These are phyloP conservation scores for Anableps anableps DNA, from an alignment of 2,797 vertebrate genomes.

Conservation along the genomic window DNA sequence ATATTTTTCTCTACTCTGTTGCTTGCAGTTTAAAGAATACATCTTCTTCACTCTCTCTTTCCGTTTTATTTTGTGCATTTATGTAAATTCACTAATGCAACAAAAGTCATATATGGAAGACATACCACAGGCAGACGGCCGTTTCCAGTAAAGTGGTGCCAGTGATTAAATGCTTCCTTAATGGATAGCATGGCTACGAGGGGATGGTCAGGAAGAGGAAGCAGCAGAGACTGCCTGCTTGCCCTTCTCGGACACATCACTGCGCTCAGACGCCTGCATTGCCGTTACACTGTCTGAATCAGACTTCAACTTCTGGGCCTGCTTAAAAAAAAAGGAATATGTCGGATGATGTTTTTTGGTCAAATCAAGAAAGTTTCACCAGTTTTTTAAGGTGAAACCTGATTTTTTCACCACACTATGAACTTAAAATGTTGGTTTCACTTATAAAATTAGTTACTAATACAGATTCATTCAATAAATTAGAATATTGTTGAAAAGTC, in stretches of 20 bases:
- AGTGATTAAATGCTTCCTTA: constrained; percentile 79
- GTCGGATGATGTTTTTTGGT: not conserved
- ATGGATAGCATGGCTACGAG: constrained; percentile 67
- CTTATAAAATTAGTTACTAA: not conserved
- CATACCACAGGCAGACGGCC: constrained; percentile 51
- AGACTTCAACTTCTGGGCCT: constrained; percentile 30
- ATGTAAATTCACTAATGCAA: constrained; percentile 21
- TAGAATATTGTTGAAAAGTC: not conserved
- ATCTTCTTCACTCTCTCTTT: not conserved
- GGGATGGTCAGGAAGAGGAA: constrained; percentile 57
- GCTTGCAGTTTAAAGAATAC: not conserved
- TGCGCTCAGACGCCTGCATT: constrained; percentile 30
- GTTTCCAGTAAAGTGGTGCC: constrained; percentile 73
- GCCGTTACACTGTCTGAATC: constrained; percentile 44
- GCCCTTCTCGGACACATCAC: constrained; percentile 31
- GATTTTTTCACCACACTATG: not conserved
- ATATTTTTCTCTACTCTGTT: not conserved
- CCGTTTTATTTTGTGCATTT: not conserved
- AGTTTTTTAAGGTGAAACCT: not conserved
- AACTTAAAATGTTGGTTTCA: not conserved
- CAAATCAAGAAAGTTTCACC: not conserved
- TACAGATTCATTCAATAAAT: not conserved
- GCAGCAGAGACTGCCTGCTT: constrained; percentile 36
- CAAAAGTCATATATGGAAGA: not conserved
- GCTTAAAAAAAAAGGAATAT: not conserved